phyloP scores from a whole-genome alignment of 2,888 invertebrate genomes.

The Torymus texanus region DNA sequence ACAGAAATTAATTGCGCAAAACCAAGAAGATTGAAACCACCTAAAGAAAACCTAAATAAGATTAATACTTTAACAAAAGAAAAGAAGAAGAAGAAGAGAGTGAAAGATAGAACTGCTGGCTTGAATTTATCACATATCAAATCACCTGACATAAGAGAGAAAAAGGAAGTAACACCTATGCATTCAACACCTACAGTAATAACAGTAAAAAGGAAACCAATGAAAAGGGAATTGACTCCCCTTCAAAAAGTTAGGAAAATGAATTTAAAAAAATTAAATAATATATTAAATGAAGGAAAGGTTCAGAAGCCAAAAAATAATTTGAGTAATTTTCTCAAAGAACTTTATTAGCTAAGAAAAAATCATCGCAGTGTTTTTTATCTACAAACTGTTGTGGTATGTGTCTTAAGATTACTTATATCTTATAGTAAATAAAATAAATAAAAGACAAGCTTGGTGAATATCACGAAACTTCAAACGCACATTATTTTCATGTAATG shows the following conservation, averaged over 20 bases:
- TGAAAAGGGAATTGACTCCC: slow-evolving; percentile 56
- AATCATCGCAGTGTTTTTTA: slow-evolving; percentile 45
- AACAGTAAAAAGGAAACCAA: slow-evolving; percentile 42
- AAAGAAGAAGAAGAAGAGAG: slow-evolving; percentile 69
- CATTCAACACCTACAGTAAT: slow-evolving; percentile 24
- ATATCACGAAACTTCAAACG: slow-evolving; percentile 54
- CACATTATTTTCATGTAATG: slow-evolving; percentile 27
- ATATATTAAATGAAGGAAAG: slow-evolving; percentile 61
- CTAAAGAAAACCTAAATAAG: slow-evolving; percentile 18
- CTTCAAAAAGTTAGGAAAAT: slow-evolving; percentile 63
- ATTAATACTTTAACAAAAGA: slow-evolving; percentile 11
- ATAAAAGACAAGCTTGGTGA: slow-evolving; percentile 52
- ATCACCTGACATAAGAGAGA: slow-evolving; percentile 16
- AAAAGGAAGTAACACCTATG: slow-evolving; percentile 38
- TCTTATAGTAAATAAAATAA: slow-evolving; percentile 47
- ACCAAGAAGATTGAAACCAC: slow-evolving; percentile 61
- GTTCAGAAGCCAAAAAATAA: slow-evolving; percentile 60
- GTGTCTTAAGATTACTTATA: slow-evolving; percentile 37
- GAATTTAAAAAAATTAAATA: slow-evolving; percentile 65
- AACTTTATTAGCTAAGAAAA: slow-evolving; percentile 61
- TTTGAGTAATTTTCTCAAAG: slow-evolving; percentile 67
- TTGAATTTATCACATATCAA: slow-evolving; percentile 66
- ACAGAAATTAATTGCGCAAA: slow-evolving; percentile 64
- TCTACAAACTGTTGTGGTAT: slow-evolving; percentile 57
- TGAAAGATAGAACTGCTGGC: slow-evolving; percentile 74